Conservation (phyloP, 2,888 invertebrate genomes). For the Fragum whitleyi region DNA sequence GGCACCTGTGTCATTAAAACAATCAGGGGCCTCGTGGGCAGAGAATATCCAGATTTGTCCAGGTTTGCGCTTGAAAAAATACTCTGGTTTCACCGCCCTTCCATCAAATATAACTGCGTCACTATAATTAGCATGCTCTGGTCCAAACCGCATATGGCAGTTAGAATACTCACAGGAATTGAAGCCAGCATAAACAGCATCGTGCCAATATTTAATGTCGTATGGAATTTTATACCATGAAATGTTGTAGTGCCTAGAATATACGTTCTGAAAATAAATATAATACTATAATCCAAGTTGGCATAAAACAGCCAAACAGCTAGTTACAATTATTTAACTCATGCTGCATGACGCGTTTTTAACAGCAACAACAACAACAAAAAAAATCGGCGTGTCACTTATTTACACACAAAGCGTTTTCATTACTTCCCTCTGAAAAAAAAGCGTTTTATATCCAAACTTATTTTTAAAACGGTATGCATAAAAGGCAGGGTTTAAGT, state of each 20-base stretch:
- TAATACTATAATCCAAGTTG: no score
- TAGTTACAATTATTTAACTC: no score
- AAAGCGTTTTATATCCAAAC: no score
- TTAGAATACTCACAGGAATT: neutral
- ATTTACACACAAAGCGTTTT: no score
- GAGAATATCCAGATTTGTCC: conserved; percentile 13
- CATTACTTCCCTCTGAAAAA: no score
- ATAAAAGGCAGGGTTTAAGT: no score
- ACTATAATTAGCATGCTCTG: neutral
- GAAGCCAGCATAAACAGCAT: neutral
- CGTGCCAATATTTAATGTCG: neutral
- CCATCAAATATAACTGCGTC: conserved; percentile 19
- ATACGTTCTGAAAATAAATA: no score
- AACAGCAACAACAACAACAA: no score
- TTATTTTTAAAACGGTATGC: no score
- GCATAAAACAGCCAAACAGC: no score
- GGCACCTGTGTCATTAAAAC: neutral
- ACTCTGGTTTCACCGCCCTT: neutral
- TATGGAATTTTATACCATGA: neutral
- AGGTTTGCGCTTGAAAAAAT: neutral
- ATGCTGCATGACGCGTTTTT: no score
- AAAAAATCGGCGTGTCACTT: no score
- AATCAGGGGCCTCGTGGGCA: neutral
- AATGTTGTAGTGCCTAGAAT: neutral
- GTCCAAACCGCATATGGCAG: neutral